Conservation (phyloP, 2,888 invertebrate species). For the Slavum lentiscoides region DNA sequence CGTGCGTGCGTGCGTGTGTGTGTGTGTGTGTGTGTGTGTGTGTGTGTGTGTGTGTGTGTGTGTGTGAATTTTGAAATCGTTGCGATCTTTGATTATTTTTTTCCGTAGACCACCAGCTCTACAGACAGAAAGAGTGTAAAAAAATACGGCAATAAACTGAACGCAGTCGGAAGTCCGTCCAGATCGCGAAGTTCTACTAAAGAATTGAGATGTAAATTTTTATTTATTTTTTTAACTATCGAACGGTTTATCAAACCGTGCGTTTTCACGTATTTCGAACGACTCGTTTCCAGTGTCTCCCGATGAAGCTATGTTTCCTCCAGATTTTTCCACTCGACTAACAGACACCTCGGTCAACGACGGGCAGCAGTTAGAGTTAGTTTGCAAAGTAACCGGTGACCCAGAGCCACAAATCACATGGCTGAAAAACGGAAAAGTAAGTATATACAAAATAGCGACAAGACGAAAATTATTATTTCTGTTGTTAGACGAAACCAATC, state of each 20-base stretch:
- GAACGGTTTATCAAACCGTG: too few species aligned
- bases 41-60: too few species aligned
- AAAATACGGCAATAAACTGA: slow-evolving; percentile 71
- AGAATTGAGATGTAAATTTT: slow-evolving; percentile 77
- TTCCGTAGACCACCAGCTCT: slow-evolving; percentile 57
- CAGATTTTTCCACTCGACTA: slow-evolving; percentile 79
- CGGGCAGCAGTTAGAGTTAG: slow-evolving; percentile 82
- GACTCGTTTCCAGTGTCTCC: slow-evolving; percentile 71
- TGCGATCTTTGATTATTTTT: neutral
- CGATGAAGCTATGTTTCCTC: slow-evolving; percentile 85
- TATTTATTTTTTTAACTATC: neutral
- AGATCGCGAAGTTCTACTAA: slow-evolving; percentile 87
- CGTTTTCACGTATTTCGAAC: slow-evolving; percentile 32
- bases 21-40: too few species aligned
- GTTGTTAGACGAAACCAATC: too few species aligned
- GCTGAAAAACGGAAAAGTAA: slow-evolving; percentile 81
- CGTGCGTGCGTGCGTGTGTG: too few species aligned
- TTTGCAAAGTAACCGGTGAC: slow-evolving; percentile 84
- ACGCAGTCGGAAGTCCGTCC: slow-evolving; percentile 78
- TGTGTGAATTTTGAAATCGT: neutral
- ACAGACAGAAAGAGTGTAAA: slow-evolving; percentile 64
- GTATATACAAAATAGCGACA: neutral
- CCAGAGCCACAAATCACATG: slow-evolving; percentile 91
- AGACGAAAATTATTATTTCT: too few species aligned
- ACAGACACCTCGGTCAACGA: slow-evolving; percentile 78